Conservation (phyloP, 2,113 vertebrate species). For the Piprites chloris region DNA sequence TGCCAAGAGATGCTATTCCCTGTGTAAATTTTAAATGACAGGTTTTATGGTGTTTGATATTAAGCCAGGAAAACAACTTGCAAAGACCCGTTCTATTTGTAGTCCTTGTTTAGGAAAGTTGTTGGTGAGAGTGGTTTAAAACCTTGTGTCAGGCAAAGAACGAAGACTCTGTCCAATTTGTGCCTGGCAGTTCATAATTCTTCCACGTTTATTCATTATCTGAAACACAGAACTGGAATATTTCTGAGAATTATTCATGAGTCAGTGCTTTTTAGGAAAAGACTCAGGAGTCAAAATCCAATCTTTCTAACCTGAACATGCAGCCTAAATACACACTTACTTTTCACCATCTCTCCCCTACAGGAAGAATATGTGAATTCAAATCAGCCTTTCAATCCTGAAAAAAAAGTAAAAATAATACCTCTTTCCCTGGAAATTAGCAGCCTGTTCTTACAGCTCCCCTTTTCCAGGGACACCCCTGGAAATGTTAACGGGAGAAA, state of each 20-base stretch:
- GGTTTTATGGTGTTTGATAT: conserved; percentile 12
- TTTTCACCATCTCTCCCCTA: not conserved
- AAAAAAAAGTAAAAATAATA: not conserved
- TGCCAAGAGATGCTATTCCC: conserved; percentile 4
- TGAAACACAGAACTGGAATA: not conserved
- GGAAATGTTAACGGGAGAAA: not conserved
- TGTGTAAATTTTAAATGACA: conserved; percentile 20
- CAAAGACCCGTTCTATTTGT: not conserved
- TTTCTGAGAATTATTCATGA: not conserved
- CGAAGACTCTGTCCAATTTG: not conserved
- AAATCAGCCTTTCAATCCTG: not conserved
- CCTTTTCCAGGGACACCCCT: not conserved
- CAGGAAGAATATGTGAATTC: not conserved
- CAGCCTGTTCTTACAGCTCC: not conserved
- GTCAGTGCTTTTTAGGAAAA: not conserved
- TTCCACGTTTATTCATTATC: not conserved
- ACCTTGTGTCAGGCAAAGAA: not conserved
- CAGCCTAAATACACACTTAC: not conserved
- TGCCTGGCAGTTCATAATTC: not conserved
- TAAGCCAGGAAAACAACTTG: not conserved
- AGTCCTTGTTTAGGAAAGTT: not conserved
- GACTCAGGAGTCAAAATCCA: not conserved
- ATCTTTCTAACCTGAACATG: not conserved
- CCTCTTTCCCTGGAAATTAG: not conserved
- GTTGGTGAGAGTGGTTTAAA: not conserved